A percentile compares a stretch with the other conserved stretches of the same genome.
Conservation (phyloP, 2,888 invertebrate species). For the Drosophila prostipennis region DNA sequence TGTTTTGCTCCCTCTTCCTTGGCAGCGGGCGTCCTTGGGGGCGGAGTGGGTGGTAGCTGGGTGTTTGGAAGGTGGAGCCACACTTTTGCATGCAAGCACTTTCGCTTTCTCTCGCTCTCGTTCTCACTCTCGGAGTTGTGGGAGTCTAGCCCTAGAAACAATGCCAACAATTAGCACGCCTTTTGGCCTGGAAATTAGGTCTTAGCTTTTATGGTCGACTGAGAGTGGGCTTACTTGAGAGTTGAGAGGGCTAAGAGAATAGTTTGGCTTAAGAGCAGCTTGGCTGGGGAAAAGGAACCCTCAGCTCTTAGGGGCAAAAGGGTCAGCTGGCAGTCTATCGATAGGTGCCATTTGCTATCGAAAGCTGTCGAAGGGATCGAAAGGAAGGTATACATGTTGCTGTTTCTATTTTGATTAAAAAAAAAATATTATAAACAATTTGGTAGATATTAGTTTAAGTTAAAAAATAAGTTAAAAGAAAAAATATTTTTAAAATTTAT, state of each 20-base stretch:
- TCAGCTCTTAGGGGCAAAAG: constrained; percentile 14
- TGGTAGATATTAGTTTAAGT: too few relatives aligned
- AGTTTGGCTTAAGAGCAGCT: constrained; percentile 12
- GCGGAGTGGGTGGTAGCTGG: constrained; percentile 11
- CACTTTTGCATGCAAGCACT: constrained; percentile 74
- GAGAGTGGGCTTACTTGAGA: constrained; percentile 17
- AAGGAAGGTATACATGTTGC: too few relatives aligned
- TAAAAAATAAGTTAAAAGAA: too few relatives aligned
- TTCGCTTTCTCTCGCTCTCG: constrained; percentile 51
- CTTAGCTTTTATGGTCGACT: constrained; percentile 33
- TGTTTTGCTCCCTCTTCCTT: constrained; percentile 60
- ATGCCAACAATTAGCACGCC: constrained; percentile 45
- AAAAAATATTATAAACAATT: too few relatives aligned
- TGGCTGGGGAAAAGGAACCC: background rate
- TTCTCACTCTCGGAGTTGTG: constrained; percentile 21
- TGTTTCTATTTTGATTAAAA: too few relatives aligned
- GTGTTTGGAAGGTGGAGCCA: constrained; percentile 7
- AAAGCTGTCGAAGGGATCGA: background rate
- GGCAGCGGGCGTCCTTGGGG: constrained; percentile 21
- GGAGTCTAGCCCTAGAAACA: constrained; percentile 34
- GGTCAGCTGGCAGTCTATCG: constrained; percentile 26
- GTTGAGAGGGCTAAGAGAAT: constrained; percentile 28
- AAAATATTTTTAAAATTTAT: too few relatives aligned
- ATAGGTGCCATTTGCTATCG: constrained; percentile 2
- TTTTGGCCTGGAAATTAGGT: constrained; percentile 38